Conservation (phyloP, 2,888 invertebrate genomes). For the Eurytoma californica region DNA sequence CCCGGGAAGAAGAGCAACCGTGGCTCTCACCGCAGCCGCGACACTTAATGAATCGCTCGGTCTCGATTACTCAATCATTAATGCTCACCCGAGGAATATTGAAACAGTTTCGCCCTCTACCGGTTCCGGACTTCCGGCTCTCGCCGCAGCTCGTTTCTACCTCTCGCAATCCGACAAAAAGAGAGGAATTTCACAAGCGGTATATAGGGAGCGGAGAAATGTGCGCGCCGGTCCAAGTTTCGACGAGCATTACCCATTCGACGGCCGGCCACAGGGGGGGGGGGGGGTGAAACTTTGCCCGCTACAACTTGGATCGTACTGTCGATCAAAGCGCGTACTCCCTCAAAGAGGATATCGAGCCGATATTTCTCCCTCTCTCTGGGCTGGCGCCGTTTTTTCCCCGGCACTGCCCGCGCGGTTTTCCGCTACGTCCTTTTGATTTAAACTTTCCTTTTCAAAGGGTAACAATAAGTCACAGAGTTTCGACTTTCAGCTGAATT, state of each 20-base stretch:
- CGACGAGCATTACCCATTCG: constrained; percentile 12
- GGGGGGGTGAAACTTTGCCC: constrained; percentile 23
- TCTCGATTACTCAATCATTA: constrained; percentile 43
- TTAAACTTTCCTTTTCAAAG: no score
- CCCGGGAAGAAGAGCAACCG: not conserved
- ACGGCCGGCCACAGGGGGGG: not conserved
- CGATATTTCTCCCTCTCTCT: no score
- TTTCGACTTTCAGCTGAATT: no score
- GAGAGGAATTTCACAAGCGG: not conserved
- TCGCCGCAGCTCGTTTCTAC: not conserved
- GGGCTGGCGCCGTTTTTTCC: no score
- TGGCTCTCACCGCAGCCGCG: not conserved
- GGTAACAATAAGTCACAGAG: no score
- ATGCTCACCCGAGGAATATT: constrained; percentile 28
- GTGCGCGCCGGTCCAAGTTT: no score
- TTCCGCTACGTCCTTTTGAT: no score
- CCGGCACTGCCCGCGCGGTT: no score
- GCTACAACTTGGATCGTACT: constrained; percentile 26
- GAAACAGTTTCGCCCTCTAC: constrained; percentile 28
- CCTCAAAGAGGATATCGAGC: constrained; percentile 20
- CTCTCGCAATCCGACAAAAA: no score
- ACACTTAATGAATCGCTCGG: constrained; percentile 35
- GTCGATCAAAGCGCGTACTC: constrained; percentile 31
- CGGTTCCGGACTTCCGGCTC: not conserved
- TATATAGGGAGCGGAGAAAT: not conserved